These are phyloP conservation scores for Epirrhoe alternata DNA, from an alignment of 2,888 invertebrate species.

Conservation along the genomic window DNA sequence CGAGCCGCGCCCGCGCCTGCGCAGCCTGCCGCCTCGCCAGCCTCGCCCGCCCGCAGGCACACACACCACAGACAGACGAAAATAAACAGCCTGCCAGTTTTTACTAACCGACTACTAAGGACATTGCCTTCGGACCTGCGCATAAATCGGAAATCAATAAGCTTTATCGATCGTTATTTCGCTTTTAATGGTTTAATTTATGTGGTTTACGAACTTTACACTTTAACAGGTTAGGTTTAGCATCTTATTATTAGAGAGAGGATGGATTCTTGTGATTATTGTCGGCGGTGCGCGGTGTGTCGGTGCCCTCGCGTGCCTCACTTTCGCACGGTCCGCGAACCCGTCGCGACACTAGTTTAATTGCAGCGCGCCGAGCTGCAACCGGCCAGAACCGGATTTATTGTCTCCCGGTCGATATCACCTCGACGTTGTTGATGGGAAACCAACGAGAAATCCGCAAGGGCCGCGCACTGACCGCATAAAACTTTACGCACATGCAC, in stretches of 20 bases:
- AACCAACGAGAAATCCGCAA: conserved; percentile 61
- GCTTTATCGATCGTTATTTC: conserved; percentile 38
- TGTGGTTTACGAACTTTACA: conserved; percentile 37
- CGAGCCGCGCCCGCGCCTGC: conserved; percentile 17
- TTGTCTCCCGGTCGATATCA: conserved; percentile 79
- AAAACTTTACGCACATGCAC: conserved; percentile 39
- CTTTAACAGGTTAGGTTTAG: conserved; percentile 27
- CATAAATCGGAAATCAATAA: conserved; percentile 47
- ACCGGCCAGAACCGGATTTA: conserved; percentile 79
- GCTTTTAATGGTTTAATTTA: conserved; percentile 38
- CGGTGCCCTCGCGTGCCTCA: conserved; percentile 66
- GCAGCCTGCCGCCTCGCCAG: conserved; percentile 14
- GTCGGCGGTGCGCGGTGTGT: conserved; percentile 18
- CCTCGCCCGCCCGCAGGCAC: conserved; percentile 28
- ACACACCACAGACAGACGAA: conserved; percentile 41
- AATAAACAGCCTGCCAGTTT: conserved; percentile 50
- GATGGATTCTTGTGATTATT: conserved; percentile 12
- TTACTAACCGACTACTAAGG: conserved; percentile 49
- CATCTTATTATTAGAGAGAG: conserved; percentile 11
- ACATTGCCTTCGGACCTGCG: conserved; percentile 48
- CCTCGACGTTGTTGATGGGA: conserved; percentile 65
- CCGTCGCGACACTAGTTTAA: conserved; percentile 81
- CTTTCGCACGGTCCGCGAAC: conserved; percentile 82
- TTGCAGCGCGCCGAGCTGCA: conserved; percentile 70
- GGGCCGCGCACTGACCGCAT: conserved; percentile 51